A percentile compares a stretch with the other conserved stretches of the same genome.
Conservation (phyloP, 2,113 vertebrate genomes). For the Agapornis roseicollis region DNA sequence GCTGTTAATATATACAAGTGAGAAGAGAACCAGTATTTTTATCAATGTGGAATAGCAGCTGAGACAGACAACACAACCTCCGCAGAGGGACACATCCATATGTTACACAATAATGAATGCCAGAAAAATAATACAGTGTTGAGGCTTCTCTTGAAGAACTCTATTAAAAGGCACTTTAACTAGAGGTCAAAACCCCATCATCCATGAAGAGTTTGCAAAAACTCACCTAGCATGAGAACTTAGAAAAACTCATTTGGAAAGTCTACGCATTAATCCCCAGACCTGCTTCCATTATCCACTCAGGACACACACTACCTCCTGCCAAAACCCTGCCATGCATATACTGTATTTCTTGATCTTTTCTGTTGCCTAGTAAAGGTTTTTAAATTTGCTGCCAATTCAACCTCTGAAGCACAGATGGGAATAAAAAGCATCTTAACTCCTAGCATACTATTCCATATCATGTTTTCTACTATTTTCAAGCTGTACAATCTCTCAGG, state of each 20-base stretch:
- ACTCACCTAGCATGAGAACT: neutral
- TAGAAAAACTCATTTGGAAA: neutral
- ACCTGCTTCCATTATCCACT: neutral
- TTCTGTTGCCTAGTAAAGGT: conserved; percentile 40
- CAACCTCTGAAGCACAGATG: conserved; percentile 33
- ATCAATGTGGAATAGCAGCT: conserved; percentile 65
- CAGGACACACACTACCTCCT: neutral
- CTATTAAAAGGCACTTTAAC: neutral
- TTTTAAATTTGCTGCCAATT: conserved; percentile 41
- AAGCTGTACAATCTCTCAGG: conserved; percentile 3
- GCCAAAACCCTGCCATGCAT: neutral
- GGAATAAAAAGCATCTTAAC: conserved; percentile 31
- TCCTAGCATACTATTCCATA: neutral
- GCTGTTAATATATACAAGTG: conserved; percentile 62
- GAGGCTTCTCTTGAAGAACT: neutral
- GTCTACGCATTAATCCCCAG: neutral
- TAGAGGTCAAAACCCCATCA: neutral
- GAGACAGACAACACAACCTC: conserved; percentile 68
- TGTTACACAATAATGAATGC: conserved; percentile 37
- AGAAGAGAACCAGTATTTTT: conserved; percentile 64
- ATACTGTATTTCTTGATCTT: neutral
- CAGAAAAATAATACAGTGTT: conserved; percentile 32
- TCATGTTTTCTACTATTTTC: conserved; percentile 35
- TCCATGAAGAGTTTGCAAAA: neutral
- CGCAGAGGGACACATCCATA: conserved; percentile 50